phyloP scores from a whole-genome alignment of 2,888 invertebrate species.

The Byasa hedistus region DNA sequence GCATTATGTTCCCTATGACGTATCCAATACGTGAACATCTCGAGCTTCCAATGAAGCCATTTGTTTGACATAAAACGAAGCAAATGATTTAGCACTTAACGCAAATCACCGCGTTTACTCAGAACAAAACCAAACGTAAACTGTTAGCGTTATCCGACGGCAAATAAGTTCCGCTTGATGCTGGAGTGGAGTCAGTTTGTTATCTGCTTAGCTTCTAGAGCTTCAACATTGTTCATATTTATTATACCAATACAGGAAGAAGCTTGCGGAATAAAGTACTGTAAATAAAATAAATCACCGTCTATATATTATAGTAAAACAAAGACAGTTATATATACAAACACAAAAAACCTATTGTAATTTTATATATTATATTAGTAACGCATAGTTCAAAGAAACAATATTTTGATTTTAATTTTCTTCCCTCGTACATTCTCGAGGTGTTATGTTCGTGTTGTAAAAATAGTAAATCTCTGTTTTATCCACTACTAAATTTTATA shows the following conservation, averaged over 20 bases:
- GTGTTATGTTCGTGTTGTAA: no score
- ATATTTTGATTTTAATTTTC: no score
- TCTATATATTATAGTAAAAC: no score
- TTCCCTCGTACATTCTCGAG: no score
- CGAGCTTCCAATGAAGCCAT: slow-evolving; percentile 26
- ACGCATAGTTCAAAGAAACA: no score
- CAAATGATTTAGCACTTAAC: slow-evolving; percentile 30
- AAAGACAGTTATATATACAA: no score
- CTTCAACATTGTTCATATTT: slow-evolving; percentile 8
- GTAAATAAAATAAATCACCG: background rate
- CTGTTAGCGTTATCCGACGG: slow-evolving; percentile 28
- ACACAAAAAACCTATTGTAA: no score
- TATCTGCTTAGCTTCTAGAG: slow-evolving; percentile 22
- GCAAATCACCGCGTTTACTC: slow-evolving; percentile 27
- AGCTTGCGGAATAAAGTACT: background rate
- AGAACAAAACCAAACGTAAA: slow-evolving; percentile 28
- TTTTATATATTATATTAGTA: no score
- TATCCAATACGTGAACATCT: slow-evolving; percentile 7
- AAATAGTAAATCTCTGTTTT: no score
- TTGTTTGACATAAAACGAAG: slow-evolving; percentile 30
- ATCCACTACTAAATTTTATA: no score
- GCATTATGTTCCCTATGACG: background rate
- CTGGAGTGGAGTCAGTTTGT: slow-evolving; percentile 23
- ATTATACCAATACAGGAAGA: background rate
- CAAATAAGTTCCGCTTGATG: slow-evolving; percentile 22